Evolutionary conservation across 1,140 invertebrate species (phyloP).

Genomic region (Lethrus apterus): DNA sequence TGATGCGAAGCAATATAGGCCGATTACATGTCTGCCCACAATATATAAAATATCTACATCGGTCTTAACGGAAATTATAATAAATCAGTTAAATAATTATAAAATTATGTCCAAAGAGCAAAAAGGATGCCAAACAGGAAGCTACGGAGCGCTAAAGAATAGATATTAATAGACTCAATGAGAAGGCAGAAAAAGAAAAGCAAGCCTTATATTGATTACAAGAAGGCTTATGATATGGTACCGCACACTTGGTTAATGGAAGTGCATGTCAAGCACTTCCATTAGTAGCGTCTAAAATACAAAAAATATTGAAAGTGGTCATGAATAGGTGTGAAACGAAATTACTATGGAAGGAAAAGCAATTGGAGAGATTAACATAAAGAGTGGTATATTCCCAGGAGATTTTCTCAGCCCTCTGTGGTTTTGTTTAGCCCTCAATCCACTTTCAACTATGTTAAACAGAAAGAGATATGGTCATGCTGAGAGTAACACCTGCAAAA

Average conservation of each 20-base stretch:
- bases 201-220: slow-evolving; percentile 2
- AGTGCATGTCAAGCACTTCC: background rate
- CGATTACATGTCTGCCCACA: background rate
- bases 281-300: background rate
- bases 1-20: background rate
- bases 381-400: background rate
- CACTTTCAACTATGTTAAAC: slow-evolving; percentile 2
- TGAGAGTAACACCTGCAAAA: no score
- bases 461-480: no score
- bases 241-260: background rate
- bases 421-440: slow-evolving; percentile 6
- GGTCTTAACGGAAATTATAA: background rate
- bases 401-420: background rate
- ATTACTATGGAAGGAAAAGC: background rate
- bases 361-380: background rate
- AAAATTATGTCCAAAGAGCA: background rate
- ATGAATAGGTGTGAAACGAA: background rate
- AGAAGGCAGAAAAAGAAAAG: background rate
- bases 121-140: slow-evolving; percentile 1
- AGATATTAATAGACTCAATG: background rate
- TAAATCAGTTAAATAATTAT: background rate
- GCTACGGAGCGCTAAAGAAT: background rate
- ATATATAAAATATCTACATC: background rate
- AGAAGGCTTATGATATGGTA: slow-evolving; percentile 1
- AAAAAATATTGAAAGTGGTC: background rate